Percentiles rank a stretch among this genome's conserved stretches.
phyloP scores from a whole-genome alignment of 2,888 invertebrate species.

The Drosophila neonasuta region DNA sequence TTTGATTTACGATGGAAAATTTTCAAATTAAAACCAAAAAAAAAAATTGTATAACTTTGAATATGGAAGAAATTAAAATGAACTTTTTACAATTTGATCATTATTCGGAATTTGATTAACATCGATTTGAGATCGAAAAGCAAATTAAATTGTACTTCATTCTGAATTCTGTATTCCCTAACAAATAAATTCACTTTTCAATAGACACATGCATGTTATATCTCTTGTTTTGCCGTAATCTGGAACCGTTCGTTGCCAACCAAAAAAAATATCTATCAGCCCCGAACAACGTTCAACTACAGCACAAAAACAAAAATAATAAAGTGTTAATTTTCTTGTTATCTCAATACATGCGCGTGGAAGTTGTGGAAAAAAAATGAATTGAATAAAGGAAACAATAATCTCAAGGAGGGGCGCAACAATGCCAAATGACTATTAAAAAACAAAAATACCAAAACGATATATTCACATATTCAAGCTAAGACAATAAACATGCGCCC shows the following conservation, averaged over 20 bases:
- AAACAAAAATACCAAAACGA: background rate
- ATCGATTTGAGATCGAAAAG: background rate
- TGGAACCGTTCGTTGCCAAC: conserved; percentile 10
- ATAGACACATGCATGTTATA: background rate
- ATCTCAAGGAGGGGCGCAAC: conserved; percentile 13
- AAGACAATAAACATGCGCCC: conserved; percentile 45
- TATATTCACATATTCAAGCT: conserved; percentile 20
- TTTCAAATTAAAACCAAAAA: background rate
- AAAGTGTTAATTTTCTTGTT: conserved; percentile 61
- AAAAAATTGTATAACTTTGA: background rate
- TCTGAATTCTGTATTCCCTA: background rate
- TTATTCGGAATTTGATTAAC: background rate
- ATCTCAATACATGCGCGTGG: conserved; percentile 48
- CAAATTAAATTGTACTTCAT: background rate
- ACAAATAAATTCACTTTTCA: background rate
- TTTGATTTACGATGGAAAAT: conserved; percentile 1
- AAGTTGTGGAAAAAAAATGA: conserved; percentile 18
- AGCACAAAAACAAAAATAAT: conserved; percentile 19
- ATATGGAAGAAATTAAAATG: background rate
- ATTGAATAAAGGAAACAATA: conserved; percentile 7
- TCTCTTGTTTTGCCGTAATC: conserved; percentile 4
- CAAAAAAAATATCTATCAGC: conserved; percentile 17
- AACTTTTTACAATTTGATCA: background rate
- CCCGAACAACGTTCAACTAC: background rate
- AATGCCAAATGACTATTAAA: conserved; percentile 27